Evolutionary conservation across 2,888 invertebrate genomes (phyloP).

Genomic region (Chouioia cunea): DNA sequence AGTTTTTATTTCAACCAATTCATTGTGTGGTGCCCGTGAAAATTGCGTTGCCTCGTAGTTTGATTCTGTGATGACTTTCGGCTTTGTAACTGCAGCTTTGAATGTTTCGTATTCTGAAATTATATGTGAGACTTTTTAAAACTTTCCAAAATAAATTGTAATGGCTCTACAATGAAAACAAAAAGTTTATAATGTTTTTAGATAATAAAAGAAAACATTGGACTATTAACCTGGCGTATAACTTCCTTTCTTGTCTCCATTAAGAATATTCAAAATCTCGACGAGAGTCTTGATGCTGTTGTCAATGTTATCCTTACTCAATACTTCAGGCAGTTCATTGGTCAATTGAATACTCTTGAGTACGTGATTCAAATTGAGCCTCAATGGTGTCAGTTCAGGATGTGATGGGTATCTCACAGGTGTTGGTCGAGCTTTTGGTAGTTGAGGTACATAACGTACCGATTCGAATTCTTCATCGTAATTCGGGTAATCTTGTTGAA

Average conservation of each 20-base stretch:
- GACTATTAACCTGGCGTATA: conserved; percentile 53
- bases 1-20: conserved; percentile 24
- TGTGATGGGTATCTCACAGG: conserved; percentile 17
- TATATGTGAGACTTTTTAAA: not conserved
- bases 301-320: conserved; percentile 83
- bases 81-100: conserved; percentile 50
- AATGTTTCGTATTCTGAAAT: conserved; percentile 45
- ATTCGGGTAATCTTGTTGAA: not conserved
- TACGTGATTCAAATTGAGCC: conserved; percentile 70
- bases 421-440: not conserved
- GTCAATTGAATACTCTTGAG: conserved; percentile 80
- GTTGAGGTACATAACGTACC: conserved; percentile 14
- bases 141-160: not conserved
- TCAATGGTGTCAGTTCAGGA: conserved; percentile 3
- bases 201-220: no score
- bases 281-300: conserved; percentile 83
- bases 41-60: conserved; percentile 59
- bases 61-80: conserved; percentile 62
- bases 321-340: conserved; percentile 81
- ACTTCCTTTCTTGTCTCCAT: conserved; percentile 67
- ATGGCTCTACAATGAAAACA: not conserved
- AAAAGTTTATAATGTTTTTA: not conserved
- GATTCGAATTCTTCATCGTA: conserved; percentile 41
- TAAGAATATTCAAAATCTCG: conserved; percentile 80
- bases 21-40: conserved; percentile 49